Conservation (phyloP, 2,113 vertebrate species). For the Nothoprocta perdicaria region DNA sequence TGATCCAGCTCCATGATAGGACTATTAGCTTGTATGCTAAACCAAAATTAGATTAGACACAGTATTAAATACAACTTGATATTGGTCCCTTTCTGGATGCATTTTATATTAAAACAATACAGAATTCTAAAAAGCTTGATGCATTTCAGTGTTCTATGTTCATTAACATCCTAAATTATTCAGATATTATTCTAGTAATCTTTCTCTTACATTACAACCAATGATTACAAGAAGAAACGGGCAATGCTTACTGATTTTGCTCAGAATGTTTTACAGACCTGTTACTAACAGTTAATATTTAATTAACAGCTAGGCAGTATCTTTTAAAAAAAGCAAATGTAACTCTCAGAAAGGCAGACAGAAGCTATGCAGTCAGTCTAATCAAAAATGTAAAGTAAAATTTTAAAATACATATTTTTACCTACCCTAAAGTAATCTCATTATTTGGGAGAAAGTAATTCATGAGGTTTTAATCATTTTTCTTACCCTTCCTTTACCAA, state of each 20-base stretch:
- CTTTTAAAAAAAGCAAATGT: not conserved
- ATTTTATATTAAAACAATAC: not conserved
- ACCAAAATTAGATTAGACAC: constrained; percentile 30
- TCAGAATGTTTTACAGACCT: not conserved
- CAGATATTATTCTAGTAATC: not conserved
- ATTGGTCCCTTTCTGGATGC: not conserved
- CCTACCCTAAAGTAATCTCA: not conserved
- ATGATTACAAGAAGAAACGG: not conserved
- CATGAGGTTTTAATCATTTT: not conserved
- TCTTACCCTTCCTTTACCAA: not conserved
- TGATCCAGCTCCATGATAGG: constrained; percentile 94
- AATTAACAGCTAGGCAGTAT: not conserved
- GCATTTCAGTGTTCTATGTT: not conserved
- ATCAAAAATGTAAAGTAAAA: not conserved
- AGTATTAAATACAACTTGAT: not conserved
- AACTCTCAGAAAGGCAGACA: not conserved
- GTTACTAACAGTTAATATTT: not conserved
- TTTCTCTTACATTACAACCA: not conserved
- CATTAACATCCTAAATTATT: not conserved
- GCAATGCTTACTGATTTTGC: not conserved
- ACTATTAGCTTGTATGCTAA: constrained; percentile 89
- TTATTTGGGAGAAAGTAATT: not conserved
- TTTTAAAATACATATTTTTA: not conserved
- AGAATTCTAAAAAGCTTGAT: not conserved
- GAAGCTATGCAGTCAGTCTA: not conserved